Evolutionary conservation across 2,888 invertebrate species (phyloP).

Genomic region (Stenurella melanura): DNA sequence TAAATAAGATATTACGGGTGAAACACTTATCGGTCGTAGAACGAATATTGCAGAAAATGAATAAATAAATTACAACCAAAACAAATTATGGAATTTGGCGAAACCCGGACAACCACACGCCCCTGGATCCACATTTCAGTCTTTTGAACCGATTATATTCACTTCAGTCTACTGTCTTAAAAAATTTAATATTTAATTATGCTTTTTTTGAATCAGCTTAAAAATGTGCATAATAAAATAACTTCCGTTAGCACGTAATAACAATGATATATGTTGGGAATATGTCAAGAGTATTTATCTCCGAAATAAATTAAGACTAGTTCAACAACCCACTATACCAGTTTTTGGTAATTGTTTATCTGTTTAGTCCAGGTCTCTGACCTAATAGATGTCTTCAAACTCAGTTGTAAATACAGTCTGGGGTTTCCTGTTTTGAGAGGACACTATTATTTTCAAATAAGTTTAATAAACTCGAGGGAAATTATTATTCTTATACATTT

Average conservation of each 20-base stretch:
- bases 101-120: too few relatives aligned
- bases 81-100: too few relatives aligned
- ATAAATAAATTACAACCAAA: too few relatives aligned
- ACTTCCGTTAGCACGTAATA: neutral
- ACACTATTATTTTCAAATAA: too few relatives aligned
- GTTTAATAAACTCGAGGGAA: too few relatives aligned
- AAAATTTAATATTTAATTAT: neutral
- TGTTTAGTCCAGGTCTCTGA: neutral
- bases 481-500: too few relatives aligned
- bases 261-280: slow-evolving; percentile 1
- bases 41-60: too few relatives aligned
- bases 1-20: too few relatives aligned
- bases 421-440: too few relatives aligned
- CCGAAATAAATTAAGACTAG: neutral
- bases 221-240: neutral
- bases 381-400: neutral
- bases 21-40: too few relatives aligned
- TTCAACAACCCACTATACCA: neutral
- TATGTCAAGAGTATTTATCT: neutral
- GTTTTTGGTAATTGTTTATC: slow-evolving; percentile 1
- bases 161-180: neutral
- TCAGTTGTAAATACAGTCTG: neutral
- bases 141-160: too few relatives aligned
- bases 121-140: too few relatives aligned
- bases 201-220: neutral